Evolutionary conservation across 2,113 vertebrate genomes (phyloP).

Genomic region (Propithecus coquereli): DNA sequence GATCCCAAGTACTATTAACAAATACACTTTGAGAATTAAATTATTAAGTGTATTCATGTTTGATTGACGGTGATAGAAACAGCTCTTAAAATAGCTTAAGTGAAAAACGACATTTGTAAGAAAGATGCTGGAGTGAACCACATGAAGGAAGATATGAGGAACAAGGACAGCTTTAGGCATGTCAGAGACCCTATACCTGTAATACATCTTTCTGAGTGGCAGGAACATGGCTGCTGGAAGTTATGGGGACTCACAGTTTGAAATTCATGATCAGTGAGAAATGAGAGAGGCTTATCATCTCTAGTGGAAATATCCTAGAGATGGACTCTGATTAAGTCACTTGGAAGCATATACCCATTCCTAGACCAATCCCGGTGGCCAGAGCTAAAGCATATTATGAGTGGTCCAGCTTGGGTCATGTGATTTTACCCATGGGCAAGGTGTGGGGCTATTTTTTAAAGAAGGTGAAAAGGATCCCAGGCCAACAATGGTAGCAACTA

Average conservation of each 20-base stretch:
- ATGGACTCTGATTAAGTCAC: neutral
- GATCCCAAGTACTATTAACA: neutral
- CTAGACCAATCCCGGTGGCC: neutral
- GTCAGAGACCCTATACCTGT: neutral
- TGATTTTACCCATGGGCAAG: neutral
- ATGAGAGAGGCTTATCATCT: neutral
- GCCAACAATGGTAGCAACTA: neutral
- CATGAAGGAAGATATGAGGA: neutral
- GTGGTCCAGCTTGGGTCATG: neutral
- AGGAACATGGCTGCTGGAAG: neutral
- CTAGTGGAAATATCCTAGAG: neutral
- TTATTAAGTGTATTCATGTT: neutral
- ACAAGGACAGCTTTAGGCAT: too few species aligned
- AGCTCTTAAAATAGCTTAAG: neutral
- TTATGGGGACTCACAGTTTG: neutral
- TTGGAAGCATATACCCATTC: neutral
- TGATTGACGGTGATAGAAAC: neutral
- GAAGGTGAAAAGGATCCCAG: neutral
- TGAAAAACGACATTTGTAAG: neutral
- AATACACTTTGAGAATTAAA: neutral
- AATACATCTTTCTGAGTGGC: neutral
- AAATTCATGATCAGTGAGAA: neutral
- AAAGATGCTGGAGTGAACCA: neutral
- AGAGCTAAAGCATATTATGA: neutral
- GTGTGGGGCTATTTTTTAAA: neutral